Evolutionary conservation across 2,113 vertebrate genomes (phyloP), one percentile per base, ranked within the genome.

Genomic region (Xiphorhynchus elegans): DNA sequence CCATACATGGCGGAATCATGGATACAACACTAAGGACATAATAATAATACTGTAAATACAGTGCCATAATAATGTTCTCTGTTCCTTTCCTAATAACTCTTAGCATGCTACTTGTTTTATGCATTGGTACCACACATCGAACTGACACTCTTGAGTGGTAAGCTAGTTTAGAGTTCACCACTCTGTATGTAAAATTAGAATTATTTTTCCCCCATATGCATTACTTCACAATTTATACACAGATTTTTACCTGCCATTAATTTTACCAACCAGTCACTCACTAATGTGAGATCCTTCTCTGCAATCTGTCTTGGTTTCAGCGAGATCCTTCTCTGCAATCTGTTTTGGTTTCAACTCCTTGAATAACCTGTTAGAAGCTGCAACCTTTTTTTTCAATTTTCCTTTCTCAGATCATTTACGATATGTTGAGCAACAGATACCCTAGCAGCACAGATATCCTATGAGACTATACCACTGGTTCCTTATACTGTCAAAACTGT

Each of bases 401-500:
- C 33, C 24, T 31, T 74, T 90, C 59, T 33, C 39, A 49, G 64
- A 86, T 84, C 16, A 67, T 58, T 90, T 86, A 67, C 0, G 2
- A 39, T 84, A 81, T 31, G 28, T 70, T 80, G 59, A 94, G 56
- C 67, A 93, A 83, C 75, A 93, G 62, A 85, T 66, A 88, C 5
- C 37, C 79, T 52, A 53, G 72, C 72, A 90, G 73, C 55, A 88
- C 53, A 75, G 8, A 19, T 56, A 68, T 80, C 76, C 91, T 91
- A 53, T 23, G 80, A 93, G 93, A 78, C 60, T 78, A 59, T 56
- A 91, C 64, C 76, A 81, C 60, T 78, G 80, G 60, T 44, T 95
- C 89, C 86, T 81, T 63, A 75, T 31, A 5, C 80, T 95, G 89
- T 95, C 83, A 90, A 81, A 93, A 68, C 76, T 92, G 84, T 92